Evolutionary conservation across 92 coral and sea anemone species (phyloP).

Genomic region (Diadumene lineata): DNA sequence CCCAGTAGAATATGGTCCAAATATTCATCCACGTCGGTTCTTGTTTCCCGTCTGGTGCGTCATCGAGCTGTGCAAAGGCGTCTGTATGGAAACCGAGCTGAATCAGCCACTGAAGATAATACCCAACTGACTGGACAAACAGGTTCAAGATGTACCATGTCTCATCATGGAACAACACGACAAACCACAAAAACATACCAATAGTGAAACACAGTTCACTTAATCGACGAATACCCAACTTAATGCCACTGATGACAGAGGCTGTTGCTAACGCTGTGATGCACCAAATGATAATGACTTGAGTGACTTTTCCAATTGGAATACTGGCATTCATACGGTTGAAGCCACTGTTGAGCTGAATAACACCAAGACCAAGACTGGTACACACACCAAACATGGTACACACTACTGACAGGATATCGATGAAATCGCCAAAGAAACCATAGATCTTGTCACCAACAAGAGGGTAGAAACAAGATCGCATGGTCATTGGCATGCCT

Average conservation of each 20-base stretch:
- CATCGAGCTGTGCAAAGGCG: slow-evolving; percentile 64
- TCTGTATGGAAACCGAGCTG: slow-evolving; percentile 79
- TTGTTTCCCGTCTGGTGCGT: slow-evolving; percentile 74
- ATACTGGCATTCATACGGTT: slow-evolving; percentile 49
- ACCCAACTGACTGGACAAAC: slow-evolving; percentile 62
- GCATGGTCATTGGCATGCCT: slow-evolving; percentile 88
- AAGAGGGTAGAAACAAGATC: slow-evolving; percentile 88
- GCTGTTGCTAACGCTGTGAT: slow-evolving; percentile 68
- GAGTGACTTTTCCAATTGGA: slow-evolving; percentile 28
- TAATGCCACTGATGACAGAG: slow-evolving; percentile 67
- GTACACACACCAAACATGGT: slow-evolving; percentile 75
- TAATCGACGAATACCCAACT: slow-evolving; percentile 67
- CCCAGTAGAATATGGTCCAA: slow-evolving; percentile 80
- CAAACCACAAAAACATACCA: slow-evolving; percentile 64
- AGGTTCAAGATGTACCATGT: slow-evolving; percentile 70
- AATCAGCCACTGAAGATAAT: slow-evolving; percentile 67
- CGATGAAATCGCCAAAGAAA: slow-evolving; percentile 81
- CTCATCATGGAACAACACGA: slow-evolving; percentile 55
- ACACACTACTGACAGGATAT: slow-evolving; percentile 75
- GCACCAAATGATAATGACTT: slow-evolving; percentile 64
- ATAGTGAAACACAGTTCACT: slow-evolving; percentile 69
- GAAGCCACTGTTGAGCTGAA: slow-evolving; percentile 59
- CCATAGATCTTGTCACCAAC: slow-evolving; percentile 82
- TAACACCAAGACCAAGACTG: slow-evolving; percentile 67
- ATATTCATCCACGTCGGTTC: slow-evolving; percentile 62